A percentile compares a stretch with the other conserved stretches of the same genome.
Evolutionary conservation across 1,140 invertebrate genomes (phyloP).

Genomic region (Tetramorium parvispinum): DNA sequence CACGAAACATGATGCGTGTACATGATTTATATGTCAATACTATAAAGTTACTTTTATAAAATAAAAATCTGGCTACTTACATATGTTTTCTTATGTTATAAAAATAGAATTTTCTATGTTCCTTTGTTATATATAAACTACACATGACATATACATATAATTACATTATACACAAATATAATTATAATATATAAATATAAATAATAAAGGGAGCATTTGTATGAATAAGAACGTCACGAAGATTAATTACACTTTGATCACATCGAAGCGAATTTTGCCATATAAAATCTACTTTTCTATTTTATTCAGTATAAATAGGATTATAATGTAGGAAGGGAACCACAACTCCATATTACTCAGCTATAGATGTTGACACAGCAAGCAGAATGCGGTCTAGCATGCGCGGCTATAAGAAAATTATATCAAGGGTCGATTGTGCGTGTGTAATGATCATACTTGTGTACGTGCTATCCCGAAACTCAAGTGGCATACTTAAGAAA

Average conservation of each 20-base stretch:
- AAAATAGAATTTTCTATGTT: not conserved
- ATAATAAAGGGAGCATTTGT: not conserved
- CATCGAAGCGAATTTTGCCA: not conserved
- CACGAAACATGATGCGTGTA: not conserved
- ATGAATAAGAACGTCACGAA: not conserved
- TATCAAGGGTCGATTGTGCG: not conserved
- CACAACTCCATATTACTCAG: not conserved
- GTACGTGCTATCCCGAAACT: constrained; percentile 2
- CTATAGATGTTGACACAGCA: constrained; percentile 22
- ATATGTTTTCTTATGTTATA: not conserved
- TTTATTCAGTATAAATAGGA: not conserved
- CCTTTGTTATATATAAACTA: not conserved
- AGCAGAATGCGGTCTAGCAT: not conserved
- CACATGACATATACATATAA: too few species aligned
- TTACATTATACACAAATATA: too few species aligned
- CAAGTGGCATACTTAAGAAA: not conserved
- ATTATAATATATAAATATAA: not conserved
- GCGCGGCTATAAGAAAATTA: constrained; percentile 17
- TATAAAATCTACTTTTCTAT: not conserved
- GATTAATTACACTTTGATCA: not conserved
- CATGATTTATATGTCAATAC: not conserved
- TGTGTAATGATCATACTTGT: not conserved
- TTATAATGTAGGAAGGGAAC: not conserved
- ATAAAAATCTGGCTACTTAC: not conserved
- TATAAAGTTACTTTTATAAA: not conserved